Evolutionary conservation across 2,113 vertebrate genomes (phyloP), one percentile per base, ranked within the genome.

Genomic region (Ceratotherium simum): DNA sequence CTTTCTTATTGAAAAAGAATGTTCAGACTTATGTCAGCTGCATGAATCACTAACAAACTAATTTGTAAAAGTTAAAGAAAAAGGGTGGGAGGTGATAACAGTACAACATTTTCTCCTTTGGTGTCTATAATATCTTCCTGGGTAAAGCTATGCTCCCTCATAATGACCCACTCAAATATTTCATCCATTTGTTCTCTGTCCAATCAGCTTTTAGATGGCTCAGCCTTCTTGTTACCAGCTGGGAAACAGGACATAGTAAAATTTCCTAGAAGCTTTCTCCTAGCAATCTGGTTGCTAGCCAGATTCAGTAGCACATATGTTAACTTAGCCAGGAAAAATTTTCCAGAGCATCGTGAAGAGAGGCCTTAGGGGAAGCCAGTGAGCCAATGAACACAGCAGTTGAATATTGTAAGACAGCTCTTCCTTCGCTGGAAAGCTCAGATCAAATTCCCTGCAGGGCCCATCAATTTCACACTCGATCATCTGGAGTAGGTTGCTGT

Each of bases 391-490:
- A 78, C 25, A 67, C 72, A 67, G 36, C 51, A 58, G 56, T 0
- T 58, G 62, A 56, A 79, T 87, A 67, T 5, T 84, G 4, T 29
- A 46, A 94, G 39, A 58, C 62, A 78, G 81, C 25, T 76, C 76
- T 89, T 79, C 58, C 46, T 5, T 62, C n/a, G 27, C 29, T 64
- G 85, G 29, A 76, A 76, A 75, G 56, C 93, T 93, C 88, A 75
- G 56, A 42, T 39, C 69, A 70, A 87, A 94, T 87, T 96, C 92
- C 96, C 95, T 29, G 65, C 16, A 67, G 84, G 70, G 56, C 39
- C 58, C 64, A 72, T 89, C 81, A 76, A 64, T 93, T 96, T 95
- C 88, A 97, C 85, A 96, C 69, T 82, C 90, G 62, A 96, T 87
- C 88, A 58, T 86, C 33, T 56, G 33, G 2, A 76, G 58, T 80